These are phyloP conservation scores for Gadus chalcogrammus DNA, from an alignment of 2,113 vertebrate species.

Conservation along the genomic window DNA sequence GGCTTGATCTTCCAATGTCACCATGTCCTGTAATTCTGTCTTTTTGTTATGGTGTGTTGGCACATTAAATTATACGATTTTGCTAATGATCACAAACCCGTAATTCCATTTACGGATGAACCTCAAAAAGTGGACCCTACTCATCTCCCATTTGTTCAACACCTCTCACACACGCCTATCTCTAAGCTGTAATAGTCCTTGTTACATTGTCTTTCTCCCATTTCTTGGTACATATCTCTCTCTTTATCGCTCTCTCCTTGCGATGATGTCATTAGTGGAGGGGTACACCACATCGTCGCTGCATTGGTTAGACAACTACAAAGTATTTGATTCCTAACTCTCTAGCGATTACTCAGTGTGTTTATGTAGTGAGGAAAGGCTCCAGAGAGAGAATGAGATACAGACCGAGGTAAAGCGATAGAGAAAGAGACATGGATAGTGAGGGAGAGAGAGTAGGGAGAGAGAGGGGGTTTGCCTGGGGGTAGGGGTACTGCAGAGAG, in stretches of 20 bases:
- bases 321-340: slow-evolving; percentile 46
- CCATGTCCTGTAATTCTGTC: no score
- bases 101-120: no score
- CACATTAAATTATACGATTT: no score
- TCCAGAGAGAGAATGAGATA: neutral
- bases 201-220: neutral
- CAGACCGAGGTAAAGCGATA: neutral
- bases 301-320: slow-evolving; percentile 11
- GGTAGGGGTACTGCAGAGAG: slow-evolving; percentile 49
- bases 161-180: no score
- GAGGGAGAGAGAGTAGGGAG: slow-evolving; percentile 3
- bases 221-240: slow-evolving; percentile 1
- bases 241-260: slow-evolving; percentile 22
- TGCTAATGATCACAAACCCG: no score
- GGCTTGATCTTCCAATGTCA: no score
- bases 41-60: no score
- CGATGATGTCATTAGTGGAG: slow-evolving; percentile 36
- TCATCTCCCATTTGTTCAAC: no score
- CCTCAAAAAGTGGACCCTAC: no score
- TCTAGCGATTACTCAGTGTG: slow-evolving; percentile 40
- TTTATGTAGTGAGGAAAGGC: slow-evolving; percentile 17
- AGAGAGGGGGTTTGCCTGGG: slow-evolving; percentile 12
- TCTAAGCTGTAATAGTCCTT: neutral
- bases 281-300: slow-evolving; percentile 44
- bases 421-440: neutral